Evolutionary conservation across 1,140 invertebrate genomes (phyloP).

Genomic region (Coboldia fuscipes): DNA sequence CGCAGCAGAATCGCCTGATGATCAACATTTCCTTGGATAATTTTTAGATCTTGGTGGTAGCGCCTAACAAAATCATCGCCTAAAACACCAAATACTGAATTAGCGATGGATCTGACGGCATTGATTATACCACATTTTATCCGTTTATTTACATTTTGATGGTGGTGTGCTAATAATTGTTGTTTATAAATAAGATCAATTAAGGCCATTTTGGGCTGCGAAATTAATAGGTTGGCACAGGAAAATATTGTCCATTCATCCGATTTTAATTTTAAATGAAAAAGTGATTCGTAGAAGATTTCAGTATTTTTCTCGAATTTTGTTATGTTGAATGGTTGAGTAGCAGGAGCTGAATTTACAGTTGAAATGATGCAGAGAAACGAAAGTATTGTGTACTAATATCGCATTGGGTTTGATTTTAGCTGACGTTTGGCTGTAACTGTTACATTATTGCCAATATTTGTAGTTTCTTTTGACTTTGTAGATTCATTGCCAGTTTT

Average conservation of each 20-base stretch:
- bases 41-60: too few species aligned
- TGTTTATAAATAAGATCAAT: neutral
- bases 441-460: neutral
- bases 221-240: neutral
- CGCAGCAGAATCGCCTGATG: too few species aligned
- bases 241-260: neutral
- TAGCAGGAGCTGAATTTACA: neutral
- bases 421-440: neutral
- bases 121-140: neutral
- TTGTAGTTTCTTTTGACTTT: neutral
- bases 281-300: neutral
- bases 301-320: neutral
- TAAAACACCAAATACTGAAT: neutral
- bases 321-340: neutral
- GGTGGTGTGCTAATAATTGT: neutral
- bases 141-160: neutral
- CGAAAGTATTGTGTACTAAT: neutral
- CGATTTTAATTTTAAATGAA: neutral
- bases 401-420: neutral
- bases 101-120: neutral
- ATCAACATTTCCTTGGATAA: too few species aligned
- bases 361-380: neutral
- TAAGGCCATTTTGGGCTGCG: neutral
- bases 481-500: neutral
- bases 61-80: neutral